Evolutionary conservation across 2,113 vertebrate species (phyloP).

Genomic region (Cynopterus brachyotis): DNA sequence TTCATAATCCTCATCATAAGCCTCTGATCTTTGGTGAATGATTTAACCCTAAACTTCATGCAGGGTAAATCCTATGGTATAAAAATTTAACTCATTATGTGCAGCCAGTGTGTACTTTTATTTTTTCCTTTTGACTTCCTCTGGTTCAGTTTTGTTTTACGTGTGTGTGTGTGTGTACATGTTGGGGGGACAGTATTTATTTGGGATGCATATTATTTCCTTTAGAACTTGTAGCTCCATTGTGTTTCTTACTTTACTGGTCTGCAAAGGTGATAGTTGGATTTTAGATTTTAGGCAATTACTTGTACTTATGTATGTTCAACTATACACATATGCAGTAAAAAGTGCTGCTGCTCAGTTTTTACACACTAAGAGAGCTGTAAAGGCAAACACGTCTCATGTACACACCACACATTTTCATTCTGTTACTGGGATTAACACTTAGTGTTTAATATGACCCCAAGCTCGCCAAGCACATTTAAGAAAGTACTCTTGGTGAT

Average conservation of each 20-base stretch:
- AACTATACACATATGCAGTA: neutral
- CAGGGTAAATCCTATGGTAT: constrained; percentile 68
- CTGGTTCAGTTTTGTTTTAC: neutral
- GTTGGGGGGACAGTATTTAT: neutral
- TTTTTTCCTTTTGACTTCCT: neutral
- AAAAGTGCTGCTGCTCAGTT: neutral
- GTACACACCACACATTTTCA: neutral
- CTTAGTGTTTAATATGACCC: neutral
- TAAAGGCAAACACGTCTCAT: neutral
- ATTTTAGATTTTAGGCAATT: neutral
- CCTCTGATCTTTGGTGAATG: constrained; percentile 80
- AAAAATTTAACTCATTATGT: constrained; percentile 71
- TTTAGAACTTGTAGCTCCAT: neutral
- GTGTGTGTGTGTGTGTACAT: neutral
- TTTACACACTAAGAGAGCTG: neutral
- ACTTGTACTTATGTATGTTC: neutral
- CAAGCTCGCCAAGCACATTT: neutral
- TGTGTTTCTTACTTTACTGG: neutral
- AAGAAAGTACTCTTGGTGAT: constrained; percentile 16
- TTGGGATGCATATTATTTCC: neutral
- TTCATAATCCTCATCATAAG: constrained; percentile 84
- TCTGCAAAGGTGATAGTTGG: neutral
- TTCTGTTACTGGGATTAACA: neutral
- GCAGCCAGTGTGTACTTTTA: constrained; percentile 8
- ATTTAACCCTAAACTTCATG: constrained; percentile 81